A percentile compares a stretch with the other conserved stretches of the same genome.
Evolutionary conservation across 1,140 invertebrate genomes (phyloP).

Genomic region (Solen grandis): DNA sequence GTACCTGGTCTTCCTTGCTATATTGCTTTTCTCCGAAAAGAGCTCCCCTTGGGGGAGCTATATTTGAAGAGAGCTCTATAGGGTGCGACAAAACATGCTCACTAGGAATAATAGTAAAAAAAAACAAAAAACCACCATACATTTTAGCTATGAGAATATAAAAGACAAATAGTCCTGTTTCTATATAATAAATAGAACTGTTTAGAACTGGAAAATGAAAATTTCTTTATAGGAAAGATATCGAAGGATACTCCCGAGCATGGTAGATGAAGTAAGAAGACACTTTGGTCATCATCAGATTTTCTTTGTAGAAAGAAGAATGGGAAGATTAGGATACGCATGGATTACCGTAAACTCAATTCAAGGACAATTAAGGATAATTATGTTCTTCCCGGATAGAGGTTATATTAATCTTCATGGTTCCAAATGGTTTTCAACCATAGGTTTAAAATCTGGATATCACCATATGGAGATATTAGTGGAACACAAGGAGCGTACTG

Average conservation of each 20-base stretch:
- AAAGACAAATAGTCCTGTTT: too few relatives aligned
- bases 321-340: neutral
- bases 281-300: constrained; percentile 15
- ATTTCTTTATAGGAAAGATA: neutral
- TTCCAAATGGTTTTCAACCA: constrained; percentile 76
- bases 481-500: constrained; percentile 75
- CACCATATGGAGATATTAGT: constrained; percentile 77
- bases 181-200: too few relatives aligned
- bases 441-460: constrained; percentile 78
- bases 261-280: constrained; percentile 13
- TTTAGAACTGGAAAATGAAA: constrained; percentile 9
- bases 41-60: too few relatives aligned
- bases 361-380: constrained; percentile 77
- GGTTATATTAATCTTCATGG: constrained; percentile 78
- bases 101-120: too few relatives aligned
- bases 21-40: too few relatives aligned
- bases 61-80: too few relatives aligned
- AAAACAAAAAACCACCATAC: too few relatives aligned
- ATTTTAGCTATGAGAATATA: too few relatives aligned
- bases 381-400: constrained; percentile 83
- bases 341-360: constrained; percentile 82
- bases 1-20: too few relatives aligned
- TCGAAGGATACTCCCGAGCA: neutral
- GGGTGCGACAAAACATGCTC: too few relatives aligned
- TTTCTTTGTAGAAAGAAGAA: constrained; percentile 19